Conservation (phyloP, 2,888 invertebrate genomes). For the Orchesellides sinensis region DNA sequence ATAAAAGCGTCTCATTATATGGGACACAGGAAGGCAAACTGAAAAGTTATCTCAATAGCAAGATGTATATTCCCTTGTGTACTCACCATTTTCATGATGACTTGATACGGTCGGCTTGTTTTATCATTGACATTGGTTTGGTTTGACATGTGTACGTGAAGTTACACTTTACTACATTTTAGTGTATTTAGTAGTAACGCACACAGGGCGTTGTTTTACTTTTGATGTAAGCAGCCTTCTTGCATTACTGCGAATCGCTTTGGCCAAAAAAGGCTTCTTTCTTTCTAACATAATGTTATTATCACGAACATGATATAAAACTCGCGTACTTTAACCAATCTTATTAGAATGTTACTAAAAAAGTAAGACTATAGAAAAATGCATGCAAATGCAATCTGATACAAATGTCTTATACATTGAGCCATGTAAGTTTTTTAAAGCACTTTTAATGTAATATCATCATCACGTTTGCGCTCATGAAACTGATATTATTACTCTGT, state of each 20-base stretch:
- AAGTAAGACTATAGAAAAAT: too few relatives aligned
- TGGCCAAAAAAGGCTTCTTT: slow-evolving; percentile 39
- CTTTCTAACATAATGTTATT: slow-evolving; percentile 2
- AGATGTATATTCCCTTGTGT: too few relatives aligned
- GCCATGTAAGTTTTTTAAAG: too few relatives aligned
- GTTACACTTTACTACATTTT: neutral
- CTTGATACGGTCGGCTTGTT: slow-evolving; percentile 44
- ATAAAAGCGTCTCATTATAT: neutral
- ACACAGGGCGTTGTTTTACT: slow-evolving; percentile 39
- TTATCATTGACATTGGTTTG: slow-evolving; percentile 54
- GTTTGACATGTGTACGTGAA: slow-evolving; percentile 41
- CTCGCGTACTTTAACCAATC: too few relatives aligned
- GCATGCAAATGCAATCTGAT: neutral
- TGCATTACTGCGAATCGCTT: slow-evolving; percentile 12
- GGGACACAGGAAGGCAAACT: slow-evolving; percentile 45
- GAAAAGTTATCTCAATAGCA: too few relatives aligned
- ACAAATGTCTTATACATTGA: too few relatives aligned
- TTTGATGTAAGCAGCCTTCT: slow-evolving; percentile 12
- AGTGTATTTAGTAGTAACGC: neutral
- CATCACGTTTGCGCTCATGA: slow-evolving; percentile 23
- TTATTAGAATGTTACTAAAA: too few relatives aligned
- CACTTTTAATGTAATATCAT: slow-evolving; percentile 13
- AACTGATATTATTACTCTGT: slow-evolving; percentile 26
- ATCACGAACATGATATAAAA: neutral
- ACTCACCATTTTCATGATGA: slow-evolving; percentile 12